phyloP scores from a whole-genome alignment of 35 echinoderm and acorn worm species.

The Nesometra sesokonis region DNA sequence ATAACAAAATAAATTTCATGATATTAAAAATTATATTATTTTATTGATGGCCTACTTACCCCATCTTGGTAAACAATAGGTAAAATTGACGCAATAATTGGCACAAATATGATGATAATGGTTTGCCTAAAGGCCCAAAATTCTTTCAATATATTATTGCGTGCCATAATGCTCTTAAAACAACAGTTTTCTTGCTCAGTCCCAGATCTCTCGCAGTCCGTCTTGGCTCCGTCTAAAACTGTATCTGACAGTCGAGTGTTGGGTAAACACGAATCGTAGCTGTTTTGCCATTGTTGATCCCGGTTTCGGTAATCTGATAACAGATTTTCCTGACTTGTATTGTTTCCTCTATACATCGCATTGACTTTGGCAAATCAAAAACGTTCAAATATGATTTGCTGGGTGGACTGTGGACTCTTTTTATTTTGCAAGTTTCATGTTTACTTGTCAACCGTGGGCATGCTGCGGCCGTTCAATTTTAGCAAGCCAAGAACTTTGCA shows the following conservation, averaged over 20 bases:
- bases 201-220: background rate
- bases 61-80: background rate
- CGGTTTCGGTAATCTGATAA: background rate
- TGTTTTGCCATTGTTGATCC: background rate
- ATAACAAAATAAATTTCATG: too few relatives aligned
- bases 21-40: too few relatives aligned
- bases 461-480: too few relatives aligned
- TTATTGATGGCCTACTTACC: too few relatives aligned
- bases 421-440: too few relatives aligned
- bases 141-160: background rate
- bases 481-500: too few relatives aligned
- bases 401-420: too few relatives aligned
- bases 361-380: too few relatives aligned
- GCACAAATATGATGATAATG: background rate
- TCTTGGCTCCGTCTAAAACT: background rate
- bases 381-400: too few relatives aligned
- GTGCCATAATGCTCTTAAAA: background rate
- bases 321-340: background rate
- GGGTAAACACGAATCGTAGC: background rate
- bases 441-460: too few relatives aligned
- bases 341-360: background rate
- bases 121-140: background rate
- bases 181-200: background rate
- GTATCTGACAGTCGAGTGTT: background rate
- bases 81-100: background rate